Conservation (phyloP, 23 tunicate species). For the Trididemnum miniatum region DNA sequence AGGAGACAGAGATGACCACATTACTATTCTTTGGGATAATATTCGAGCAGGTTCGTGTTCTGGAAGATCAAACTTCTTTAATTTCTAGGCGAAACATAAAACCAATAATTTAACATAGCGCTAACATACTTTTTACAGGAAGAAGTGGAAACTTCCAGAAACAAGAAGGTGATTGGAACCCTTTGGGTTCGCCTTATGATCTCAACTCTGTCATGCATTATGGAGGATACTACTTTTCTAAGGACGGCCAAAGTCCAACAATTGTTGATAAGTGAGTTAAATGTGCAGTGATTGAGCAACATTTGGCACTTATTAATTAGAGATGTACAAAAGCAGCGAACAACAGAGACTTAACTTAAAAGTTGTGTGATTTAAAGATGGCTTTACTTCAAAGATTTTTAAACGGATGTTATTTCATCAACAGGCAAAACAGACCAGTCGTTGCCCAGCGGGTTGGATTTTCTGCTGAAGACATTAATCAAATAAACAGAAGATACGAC, state of each 20-base stretch:
- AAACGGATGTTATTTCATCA: no score
- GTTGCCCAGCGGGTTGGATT: slow-evolving; percentile 22
- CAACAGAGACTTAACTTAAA: no score
- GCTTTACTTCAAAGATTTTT: no score
- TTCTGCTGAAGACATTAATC: slow-evolving; percentile 26
- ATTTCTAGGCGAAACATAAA: no score
- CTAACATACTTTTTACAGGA: neutral
- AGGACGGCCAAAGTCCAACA: neutral
- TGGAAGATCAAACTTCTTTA: no score
- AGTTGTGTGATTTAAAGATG: no score
- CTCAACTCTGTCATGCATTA: slow-evolving; percentile 22
- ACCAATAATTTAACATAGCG: no score
- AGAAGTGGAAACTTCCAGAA: slow-evolving; percentile 15
- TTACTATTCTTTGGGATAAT: neutral
- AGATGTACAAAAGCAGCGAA: no score
- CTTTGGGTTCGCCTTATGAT: slow-evolving; percentile 30
- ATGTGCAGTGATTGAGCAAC: no score
- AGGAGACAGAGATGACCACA: slow-evolving; percentile 22
- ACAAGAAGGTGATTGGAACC: slow-evolving; percentile 18
- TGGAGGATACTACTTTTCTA: slow-evolving; percentile 22
- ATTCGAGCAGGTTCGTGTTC: slow-evolving; percentile 14
- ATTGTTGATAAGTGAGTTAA: slow-evolving; percentile 27
- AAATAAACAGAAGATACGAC: slow-evolving; percentile 9
- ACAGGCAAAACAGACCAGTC: no score
- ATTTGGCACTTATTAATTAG: no score